Percentiles rank a stretch among this genome's conserved stretches.
These are phyloP conservation scores for Hirtodrosophila histrioides DNA, from an alignment of 2,888 invertebrate species.

Conservation along the genomic window DNA sequence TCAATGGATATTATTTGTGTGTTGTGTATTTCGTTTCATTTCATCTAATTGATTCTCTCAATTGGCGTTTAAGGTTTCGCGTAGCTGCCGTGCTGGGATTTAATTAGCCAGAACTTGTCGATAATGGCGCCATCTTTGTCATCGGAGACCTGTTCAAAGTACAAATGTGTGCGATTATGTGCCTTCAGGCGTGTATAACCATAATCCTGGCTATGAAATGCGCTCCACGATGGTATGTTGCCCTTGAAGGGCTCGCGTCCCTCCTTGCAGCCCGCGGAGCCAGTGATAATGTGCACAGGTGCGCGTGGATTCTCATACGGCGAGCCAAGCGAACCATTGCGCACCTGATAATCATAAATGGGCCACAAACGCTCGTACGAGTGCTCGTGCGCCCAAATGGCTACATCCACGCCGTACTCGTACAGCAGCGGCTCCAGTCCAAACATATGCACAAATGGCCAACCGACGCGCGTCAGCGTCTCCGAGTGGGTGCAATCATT, in stretches of 20 bases:
- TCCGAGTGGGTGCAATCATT: slow-evolving; percentile 90
- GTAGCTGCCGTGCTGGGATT: slow-evolving; percentile 84
- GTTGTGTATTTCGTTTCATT: slow-evolving; percentile 5
- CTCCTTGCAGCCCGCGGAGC: slow-evolving; percentile 95
- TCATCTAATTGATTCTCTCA: not conserved
- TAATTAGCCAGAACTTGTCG: slow-evolving; percentile 89
- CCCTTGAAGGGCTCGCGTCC: slow-evolving; percentile 90
- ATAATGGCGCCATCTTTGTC: slow-evolving; percentile 88
- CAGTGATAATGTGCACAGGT: slow-evolving; percentile 95
- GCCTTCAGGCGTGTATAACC: slow-evolving; percentile 95
- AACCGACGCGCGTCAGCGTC: slow-evolving; percentile 88
- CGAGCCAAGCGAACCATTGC: slow-evolving; percentile 86
- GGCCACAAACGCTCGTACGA: slow-evolving; percentile 98
- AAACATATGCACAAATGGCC: slow-evolving; percentile 88
- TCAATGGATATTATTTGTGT: slow-evolving; percentile 7
- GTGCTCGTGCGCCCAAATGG: slow-evolving; percentile 99
- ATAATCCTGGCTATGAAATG: slow-evolving; percentile 94
- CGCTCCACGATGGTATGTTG: slow-evolving; percentile 90
- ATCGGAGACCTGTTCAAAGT: slow-evolving; percentile 94
- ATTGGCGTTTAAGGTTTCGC: slow-evolving; percentile 17
- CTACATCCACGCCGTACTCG: slow-evolving; percentile 95
- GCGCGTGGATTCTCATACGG: slow-evolving; percentile 89
- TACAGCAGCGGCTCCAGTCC: slow-evolving; percentile 94
- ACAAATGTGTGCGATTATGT: slow-evolving; percentile 92
- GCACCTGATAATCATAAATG: slow-evolving; percentile 92